Evolutionary conservation across 2,888 invertebrate genomes (phyloP), one percentile per base, ranked within the genome.

Genomic region (Zootermopsis nevadensis): DNA sequence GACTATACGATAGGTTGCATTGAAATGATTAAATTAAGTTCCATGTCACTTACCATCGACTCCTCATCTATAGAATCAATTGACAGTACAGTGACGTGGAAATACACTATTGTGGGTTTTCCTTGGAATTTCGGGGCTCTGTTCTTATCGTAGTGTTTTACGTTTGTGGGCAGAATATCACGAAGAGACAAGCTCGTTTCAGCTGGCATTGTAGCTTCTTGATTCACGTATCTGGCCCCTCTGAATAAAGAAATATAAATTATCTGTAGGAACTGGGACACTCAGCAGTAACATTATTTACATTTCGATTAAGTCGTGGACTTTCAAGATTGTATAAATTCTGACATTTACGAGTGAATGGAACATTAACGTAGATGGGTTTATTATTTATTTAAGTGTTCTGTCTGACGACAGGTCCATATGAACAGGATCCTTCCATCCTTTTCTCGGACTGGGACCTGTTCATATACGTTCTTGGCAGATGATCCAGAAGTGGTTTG

Each of bases 21-120:
- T 15, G 15, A 19, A 3, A 15, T 19, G 48, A 48, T 48, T 15
- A 48, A 48, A 3, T 48, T 15, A 48, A 12, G 19, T 48, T 19
- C 48, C 48, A 6, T 19, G 24, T 15, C 12, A 87, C 90, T 89
- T 89, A 95, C 96, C 98, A 98, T 98, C 72, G 97, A 97, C 89
- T 97, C 97, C 89, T 98, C 98, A 88, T 98, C 97, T 86, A 98
- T 97, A n/a, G 97, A 97, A 90, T 98, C 97, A 86, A 98, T 90
- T 77, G 97, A 97, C 84, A 97, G 91, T 1, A 97, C 97, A 15
- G 97, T 97, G 80, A 97, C 97, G 88, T 97, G 97, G 88, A 97
- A 97, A 89, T 97, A 96, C 66, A 97, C 97, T 76, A 96, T 92
- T 0, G 97, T 97, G 4, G 97, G 95, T 88, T 96, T 95, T 1